Conservation (phyloP, 2,797 vertebrate species). For the Spondyliosoma cantharus region DNA sequence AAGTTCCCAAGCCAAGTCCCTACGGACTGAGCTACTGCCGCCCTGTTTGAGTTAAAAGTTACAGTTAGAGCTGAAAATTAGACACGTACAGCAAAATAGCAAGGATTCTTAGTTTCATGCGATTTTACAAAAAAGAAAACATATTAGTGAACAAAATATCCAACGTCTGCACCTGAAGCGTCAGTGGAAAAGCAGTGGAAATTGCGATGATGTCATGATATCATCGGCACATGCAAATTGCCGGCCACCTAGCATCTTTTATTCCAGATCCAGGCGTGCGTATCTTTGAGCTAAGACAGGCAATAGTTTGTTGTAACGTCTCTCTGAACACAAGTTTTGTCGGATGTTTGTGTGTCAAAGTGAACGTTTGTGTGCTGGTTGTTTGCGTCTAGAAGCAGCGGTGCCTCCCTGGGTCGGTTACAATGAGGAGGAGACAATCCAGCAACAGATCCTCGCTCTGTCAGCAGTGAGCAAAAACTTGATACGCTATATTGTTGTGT, state of each 20-base stretch:
- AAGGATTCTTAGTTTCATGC: no score
- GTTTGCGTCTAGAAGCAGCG: constrained; percentile 85
- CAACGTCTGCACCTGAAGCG: no score
- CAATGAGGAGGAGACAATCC: constrained; percentile 97
- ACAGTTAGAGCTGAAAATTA: no score
- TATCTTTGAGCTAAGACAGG: not conserved
- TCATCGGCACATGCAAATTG: not conserved
- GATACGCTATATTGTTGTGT: not conserved
- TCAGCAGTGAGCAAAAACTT: constrained; percentile 89
- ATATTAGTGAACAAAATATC: no score
- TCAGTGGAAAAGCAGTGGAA: not conserved
- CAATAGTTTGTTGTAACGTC: not conserved
- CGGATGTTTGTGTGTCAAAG: not conserved
- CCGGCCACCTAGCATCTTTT: not conserved
- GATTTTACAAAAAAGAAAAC: no score
- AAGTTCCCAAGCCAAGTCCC: no score
- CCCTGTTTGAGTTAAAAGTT: no score
- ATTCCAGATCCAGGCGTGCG: not conserved
- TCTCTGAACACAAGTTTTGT: not conserved
- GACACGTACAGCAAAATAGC: no score
- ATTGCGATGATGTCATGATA: not conserved
- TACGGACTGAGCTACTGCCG: no score
- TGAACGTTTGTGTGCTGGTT: not conserved
- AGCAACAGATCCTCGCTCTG: constrained; percentile 95
- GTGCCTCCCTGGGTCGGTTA: constrained; percentile 97